Conservation (phyloP, 1,140 invertebrate genomes). For the Pseudoatta argentina region DNA sequence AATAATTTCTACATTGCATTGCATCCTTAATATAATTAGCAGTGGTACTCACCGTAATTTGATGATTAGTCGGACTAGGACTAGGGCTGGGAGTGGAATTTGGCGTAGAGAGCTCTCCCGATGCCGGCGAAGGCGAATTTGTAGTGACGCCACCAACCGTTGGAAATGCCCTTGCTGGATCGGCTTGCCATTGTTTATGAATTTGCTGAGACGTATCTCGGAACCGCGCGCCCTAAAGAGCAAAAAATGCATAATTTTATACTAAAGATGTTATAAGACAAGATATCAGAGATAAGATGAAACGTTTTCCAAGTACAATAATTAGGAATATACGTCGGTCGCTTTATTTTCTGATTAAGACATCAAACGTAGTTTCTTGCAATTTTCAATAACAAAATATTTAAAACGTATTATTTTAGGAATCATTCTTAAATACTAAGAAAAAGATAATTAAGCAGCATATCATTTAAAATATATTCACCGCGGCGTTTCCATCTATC, state of each 20-base stretch:
- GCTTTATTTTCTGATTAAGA: not conserved
- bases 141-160: slow-evolving; percentile 81
- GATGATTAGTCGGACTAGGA: slow-evolving; percentile 83
- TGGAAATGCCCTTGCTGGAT: slow-evolving; percentile 83
- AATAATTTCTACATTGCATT: no score
- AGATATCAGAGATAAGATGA: not conserved
- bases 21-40: not conserved
- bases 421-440: not conserved
- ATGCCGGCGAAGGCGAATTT: slow-evolving; percentile 73
- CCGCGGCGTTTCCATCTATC: not conserved
- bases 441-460: not conserved
- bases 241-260: slow-evolving; percentile 21
- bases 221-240: slow-evolving; percentile 84
- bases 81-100: slow-evolving; percentile 84
- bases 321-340: not conserved
- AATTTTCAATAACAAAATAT: not conserved
- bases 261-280: not conserved
- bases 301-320: not conserved
- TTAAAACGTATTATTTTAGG: no score
- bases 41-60: slow-evolving; percentile 79
- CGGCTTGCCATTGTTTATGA: slow-evolving; percentile 85
- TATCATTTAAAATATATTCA: not conserved
- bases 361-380: not conserved
- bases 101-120: slow-evolving; percentile 79
- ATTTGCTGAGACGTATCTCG: slow-evolving; percentile 86